Base-by-base conservation (phyloP, 2,797 vertebrate genomes). In the Acanthurus tractus region DNA sequence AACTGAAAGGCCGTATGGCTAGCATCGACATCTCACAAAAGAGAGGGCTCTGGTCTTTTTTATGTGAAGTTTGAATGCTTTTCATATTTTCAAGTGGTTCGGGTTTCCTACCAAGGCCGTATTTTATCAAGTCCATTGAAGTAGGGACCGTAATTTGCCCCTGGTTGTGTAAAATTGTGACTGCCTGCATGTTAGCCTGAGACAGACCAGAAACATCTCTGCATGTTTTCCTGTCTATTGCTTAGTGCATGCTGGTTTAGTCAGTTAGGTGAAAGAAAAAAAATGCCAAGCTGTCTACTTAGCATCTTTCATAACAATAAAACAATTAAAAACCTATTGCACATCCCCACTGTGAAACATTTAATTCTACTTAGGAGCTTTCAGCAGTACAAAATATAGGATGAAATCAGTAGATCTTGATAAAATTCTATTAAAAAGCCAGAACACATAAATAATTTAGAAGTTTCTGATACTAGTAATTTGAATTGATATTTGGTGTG, bases 161-260 rank as follows among this genome's bases (percentile, higher is more conserved):
- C 2, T 10, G 11, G 14, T 48, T 53, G 12, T 52, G 73, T 44
- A 53, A 62, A 34, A 34, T 34, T 17, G 53, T 36, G 50, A 29
- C 10, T 23, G 36, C 17, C 10, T 61, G 17, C 53, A 46, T 69
- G 70, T 57, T 63, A 23, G 10, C 15, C 29, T 57, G 48, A n/a
- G 46, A 50, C 54, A 74, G 49, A 18, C 6, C 11, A 1, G 11
- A 53, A 17, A 63, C n/a, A 20, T 63, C 44, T 25, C 12, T 34
- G 29, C 38, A 14, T 72, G 49, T 52, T 78, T 63, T 8, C 22
- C 49, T 63, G 53, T 36, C 17, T 70, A 53, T 65, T 66, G 12
- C 56, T 50, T 42, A 5, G 40, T 49, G 14, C 46, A 34, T 34
- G 50, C 23, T 66, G 38, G 22, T 44, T 44, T n/a, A 20, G 20